A percentile compares a stretch with the other conserved stretches of the same genome.
These are phyloP conservation scores for Ailurus styani DNA, from an alignment of 2,113 vertebrate species.

Conservation along the genomic window DNA sequence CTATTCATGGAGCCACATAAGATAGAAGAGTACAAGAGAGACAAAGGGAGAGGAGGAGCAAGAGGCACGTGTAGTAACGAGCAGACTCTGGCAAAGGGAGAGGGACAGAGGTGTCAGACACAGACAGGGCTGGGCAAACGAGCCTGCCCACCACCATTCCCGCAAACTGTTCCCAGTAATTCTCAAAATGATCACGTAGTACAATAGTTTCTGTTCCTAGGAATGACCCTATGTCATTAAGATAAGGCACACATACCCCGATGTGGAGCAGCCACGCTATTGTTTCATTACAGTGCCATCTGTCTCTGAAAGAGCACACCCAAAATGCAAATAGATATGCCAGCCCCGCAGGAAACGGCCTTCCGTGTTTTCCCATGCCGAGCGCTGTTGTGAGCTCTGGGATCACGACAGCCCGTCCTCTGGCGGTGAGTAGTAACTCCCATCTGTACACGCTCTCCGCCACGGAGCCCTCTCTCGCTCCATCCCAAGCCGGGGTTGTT, in stretches of 20 bases:
- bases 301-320: background rate
- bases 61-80: too few relatives aligned
- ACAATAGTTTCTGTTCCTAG: background rate
- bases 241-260: background rate
- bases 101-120: background rate
- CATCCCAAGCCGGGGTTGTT: background rate
- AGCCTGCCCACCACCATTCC: background rate
- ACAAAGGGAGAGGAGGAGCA: background rate
- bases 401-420: background rate
- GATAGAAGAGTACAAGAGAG: background rate
- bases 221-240: background rate
- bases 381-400: background rate
- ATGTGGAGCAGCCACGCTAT: background rate
- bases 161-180: background rate
- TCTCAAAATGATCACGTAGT: background rate
- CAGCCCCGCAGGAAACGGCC: background rate
- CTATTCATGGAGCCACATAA: background rate
- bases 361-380: background rate
- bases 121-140: background rate
- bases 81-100: accelerated
- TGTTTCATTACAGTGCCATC: background rate
- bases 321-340: background rate
- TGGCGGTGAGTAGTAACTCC: background rate
- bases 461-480: background rate
- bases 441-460: background rate